A percentile compares a stretch with the other conserved stretches of the same genome.
Evolutionary conservation across 1,140 invertebrate genomes (phyloP).

Genomic region (Magallana ariakensis): DNA sequence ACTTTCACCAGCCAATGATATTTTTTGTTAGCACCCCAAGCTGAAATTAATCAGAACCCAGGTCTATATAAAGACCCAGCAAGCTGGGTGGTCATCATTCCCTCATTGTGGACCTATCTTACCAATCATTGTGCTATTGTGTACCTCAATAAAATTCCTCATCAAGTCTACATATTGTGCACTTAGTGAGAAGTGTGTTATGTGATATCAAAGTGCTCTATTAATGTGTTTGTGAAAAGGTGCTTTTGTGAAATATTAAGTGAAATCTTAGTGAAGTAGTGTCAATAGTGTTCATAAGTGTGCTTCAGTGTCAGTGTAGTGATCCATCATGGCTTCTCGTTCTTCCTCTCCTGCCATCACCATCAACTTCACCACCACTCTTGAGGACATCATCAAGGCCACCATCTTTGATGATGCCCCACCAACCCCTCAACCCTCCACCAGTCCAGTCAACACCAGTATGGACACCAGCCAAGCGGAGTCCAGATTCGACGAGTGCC

Average conservation of each 20-base stretch:
- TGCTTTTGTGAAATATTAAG: no score
- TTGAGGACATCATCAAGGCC: conserved; percentile 36
- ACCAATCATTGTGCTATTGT: not conserved
- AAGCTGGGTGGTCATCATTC: not conserved
- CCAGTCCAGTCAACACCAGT: not conserved
- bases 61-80: not conserved
- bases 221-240: not conserved
- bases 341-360: not conserved
- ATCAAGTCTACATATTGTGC: no score
- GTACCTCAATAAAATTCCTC: no score
- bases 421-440: not conserved
- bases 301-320: not conserved
- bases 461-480: not conserved
- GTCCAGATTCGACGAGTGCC: conserved; percentile 32
- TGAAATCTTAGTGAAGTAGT: not conserved
- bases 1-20: not conserved
- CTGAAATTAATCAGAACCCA: not conserved
- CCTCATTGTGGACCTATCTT: not conserved
- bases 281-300: not conserved
- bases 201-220: not conserved
- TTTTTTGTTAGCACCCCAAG: not conserved
- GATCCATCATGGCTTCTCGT: not conserved
- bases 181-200: no score
- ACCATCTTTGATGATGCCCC: conserved; percentile 15
- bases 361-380: not conserved